Evolutionary conservation across 2,797 vertebrate genomes (phyloP).

Genomic region (Tokudaia muenninki): DNA sequence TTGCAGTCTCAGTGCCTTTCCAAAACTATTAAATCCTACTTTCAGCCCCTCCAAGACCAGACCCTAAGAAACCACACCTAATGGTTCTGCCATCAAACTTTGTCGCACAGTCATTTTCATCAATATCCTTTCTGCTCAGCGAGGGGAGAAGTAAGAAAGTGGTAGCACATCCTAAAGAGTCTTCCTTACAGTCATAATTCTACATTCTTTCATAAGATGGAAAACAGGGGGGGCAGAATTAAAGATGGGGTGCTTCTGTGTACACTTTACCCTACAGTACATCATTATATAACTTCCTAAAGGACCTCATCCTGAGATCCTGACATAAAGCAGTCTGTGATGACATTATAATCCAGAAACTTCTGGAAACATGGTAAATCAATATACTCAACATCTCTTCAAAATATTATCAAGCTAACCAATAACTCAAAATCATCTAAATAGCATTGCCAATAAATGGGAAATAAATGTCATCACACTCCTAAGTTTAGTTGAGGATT

Average conservation of each 20-base stretch:
- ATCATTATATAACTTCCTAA: slow-evolving; percentile 9
- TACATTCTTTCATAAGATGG: slow-evolving; percentile 4
- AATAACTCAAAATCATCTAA: slow-evolving; percentile 22
- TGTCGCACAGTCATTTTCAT: background rate
- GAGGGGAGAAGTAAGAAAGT: background rate
- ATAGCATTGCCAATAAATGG: background rate
- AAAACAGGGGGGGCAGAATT: background rate
- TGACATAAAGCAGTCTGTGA: background rate
- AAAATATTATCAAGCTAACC: background rate
- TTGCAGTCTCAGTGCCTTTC: slow-evolving; percentile 30
- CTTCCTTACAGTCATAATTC: background rate
- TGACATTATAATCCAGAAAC: background rate
- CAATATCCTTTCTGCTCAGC: background rate
- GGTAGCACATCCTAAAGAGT: background rate
- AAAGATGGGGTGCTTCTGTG: background rate
- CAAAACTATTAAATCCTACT: slow-evolving; percentile 53
- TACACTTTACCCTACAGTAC: background rate
- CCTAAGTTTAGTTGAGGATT: slow-evolving; percentile 16
- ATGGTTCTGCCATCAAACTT: slow-evolving; percentile 60
- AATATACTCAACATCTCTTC: background rate
- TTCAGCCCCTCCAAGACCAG: background rate
- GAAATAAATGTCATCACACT: background rate
- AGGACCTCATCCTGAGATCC: background rate
- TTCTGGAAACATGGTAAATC: slow-evolving; percentile 13
- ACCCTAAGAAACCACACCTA: slow-evolving; percentile 61